Evolutionary conservation across 2,888 invertebrate species (phyloP).

Genomic region (Tholera decimalis): DNA sequence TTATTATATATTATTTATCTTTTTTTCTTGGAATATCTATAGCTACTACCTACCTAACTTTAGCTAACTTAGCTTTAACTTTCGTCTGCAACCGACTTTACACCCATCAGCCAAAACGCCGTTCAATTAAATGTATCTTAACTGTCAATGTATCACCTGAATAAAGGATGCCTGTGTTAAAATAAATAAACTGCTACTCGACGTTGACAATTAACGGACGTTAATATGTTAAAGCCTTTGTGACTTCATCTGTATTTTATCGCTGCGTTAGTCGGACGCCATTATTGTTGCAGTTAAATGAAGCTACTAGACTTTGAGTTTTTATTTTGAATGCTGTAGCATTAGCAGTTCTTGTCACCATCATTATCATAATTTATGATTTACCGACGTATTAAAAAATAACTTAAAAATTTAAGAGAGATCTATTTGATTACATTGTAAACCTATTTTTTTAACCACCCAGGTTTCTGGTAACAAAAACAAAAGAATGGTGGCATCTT

Average conservation of each 20-base stretch:
- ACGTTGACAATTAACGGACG: constrained; percentile 29
- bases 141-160: neutral
- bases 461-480: no score
- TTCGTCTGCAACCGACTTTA: neutral
- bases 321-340: no score
- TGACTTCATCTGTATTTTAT: constrained; percentile 47
- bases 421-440: no score
- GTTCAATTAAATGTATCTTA: neutral
- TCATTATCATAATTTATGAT: no score
- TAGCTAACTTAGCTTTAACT: neutral
- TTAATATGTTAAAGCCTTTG: constrained; percentile 37
- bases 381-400: no score
- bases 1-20: no score
- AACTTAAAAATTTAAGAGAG: no score
- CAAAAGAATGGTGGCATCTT: no score
- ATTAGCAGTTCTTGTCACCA: no score
- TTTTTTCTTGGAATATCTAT: no score
- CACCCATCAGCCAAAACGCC: neutral
- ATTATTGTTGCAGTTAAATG: constrained; percentile 17
- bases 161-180: constrained; percentile 5
- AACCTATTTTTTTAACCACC: no score
- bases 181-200: constrained; percentile 21
- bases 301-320: neutral
- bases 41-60: no score
- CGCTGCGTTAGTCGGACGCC: constrained; percentile 6